Evolutionary conservation across 2,888 invertebrate genomes (phyloP).

Genomic region (Aspidiotus rigidus): DNA sequence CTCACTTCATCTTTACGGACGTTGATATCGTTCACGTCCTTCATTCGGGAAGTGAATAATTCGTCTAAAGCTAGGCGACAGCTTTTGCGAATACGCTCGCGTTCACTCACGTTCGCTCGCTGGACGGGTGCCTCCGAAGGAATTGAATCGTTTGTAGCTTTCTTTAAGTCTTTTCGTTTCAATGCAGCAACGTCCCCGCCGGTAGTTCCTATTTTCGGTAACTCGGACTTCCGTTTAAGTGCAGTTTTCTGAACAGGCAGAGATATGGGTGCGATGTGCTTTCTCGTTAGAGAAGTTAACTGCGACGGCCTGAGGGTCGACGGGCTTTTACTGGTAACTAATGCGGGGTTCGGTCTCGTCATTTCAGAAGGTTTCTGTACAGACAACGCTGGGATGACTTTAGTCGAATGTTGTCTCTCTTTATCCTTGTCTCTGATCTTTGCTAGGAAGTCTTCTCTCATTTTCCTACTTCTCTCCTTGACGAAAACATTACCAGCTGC

Average conservation of each 20-base stretch:
- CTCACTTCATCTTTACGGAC: constrained; percentile 43
- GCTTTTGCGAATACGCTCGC: constrained; percentile 66
- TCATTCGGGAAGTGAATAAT: constrained; percentile 50
- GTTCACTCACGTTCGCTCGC: constrained; percentile 3
- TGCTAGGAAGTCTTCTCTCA: neutral
- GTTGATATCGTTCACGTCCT: constrained; percentile 47
- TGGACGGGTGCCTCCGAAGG: constrained; percentile 20
- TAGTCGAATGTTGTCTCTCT: constrained; percentile 17
- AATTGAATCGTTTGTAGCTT: neutral
- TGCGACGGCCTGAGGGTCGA: neutral
- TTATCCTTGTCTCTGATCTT: constrained; percentile 18
- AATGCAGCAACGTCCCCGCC: neutral
- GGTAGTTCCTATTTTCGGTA: neutral
- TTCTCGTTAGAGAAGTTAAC: neutral
- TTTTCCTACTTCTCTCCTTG: neutral
- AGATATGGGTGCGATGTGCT: neutral
- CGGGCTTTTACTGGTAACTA: neutral
- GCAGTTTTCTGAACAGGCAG: neutral
- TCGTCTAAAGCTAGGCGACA: constrained; percentile 69
- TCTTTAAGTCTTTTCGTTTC: constrained; percentile 13
- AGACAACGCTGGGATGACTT: constrained; percentile 18
- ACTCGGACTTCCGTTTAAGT: constrained; percentile 14
- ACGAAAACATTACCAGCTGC: neutral
- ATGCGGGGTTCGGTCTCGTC: neutral
- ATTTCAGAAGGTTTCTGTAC: neutral